A percentile compares a stretch with the other conserved stretches of the same genome.
phyloP scores from a whole-genome alignment of 1,140 invertebrate species.

The Geopemphigus sp. region DNA sequence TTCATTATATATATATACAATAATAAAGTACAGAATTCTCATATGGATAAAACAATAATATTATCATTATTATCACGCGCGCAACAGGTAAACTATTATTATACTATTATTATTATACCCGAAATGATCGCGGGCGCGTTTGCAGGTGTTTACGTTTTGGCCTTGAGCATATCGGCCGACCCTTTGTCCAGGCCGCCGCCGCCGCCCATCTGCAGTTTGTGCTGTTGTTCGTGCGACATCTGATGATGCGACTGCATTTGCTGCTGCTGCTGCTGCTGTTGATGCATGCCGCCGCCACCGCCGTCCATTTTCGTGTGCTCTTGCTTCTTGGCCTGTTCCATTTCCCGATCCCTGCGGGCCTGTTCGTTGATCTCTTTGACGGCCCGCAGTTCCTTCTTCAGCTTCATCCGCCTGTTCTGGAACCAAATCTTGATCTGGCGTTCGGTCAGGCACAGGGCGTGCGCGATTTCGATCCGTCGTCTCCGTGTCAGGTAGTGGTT shows the following conservation, averaged over 20 bases:
- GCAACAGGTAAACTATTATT: not conserved
- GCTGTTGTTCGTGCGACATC: constrained; percentile 50
- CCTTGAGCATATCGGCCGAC: constrained; percentile 53
- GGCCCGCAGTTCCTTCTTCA: constrained; percentile 91
- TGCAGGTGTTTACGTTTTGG: constrained; percentile 35
- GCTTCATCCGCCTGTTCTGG: constrained; percentile 95
- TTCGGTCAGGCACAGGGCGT: constrained; percentile 92
- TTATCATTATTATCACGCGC: too few species aligned
- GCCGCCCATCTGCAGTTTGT: constrained; percentile 52
- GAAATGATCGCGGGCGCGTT: not conserved
- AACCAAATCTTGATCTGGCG: constrained; percentile 98
- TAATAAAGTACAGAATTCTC: too few species aligned
- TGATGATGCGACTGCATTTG: constrained; percentile 31
- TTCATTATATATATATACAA: not conserved
- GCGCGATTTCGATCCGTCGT: constrained; percentile 94
- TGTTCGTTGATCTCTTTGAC: constrained; percentile 95
- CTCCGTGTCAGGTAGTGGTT: constrained; percentile 95
- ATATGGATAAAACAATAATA: not conserved
- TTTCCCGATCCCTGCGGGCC: constrained; percentile 82
- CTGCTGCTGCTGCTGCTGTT: constrained; percentile 57
- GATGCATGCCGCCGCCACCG: constrained; percentile 56
- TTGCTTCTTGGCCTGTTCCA: constrained; percentile 85
- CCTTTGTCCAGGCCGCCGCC: constrained; percentile 52
- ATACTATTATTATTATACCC: constrained; percentile 16
- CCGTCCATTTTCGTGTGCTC: constrained; percentile 72